Evolutionary conservation across 2,797 vertebrate genomes (phyloP).

Genomic region (Taenioides sp.): DNA sequence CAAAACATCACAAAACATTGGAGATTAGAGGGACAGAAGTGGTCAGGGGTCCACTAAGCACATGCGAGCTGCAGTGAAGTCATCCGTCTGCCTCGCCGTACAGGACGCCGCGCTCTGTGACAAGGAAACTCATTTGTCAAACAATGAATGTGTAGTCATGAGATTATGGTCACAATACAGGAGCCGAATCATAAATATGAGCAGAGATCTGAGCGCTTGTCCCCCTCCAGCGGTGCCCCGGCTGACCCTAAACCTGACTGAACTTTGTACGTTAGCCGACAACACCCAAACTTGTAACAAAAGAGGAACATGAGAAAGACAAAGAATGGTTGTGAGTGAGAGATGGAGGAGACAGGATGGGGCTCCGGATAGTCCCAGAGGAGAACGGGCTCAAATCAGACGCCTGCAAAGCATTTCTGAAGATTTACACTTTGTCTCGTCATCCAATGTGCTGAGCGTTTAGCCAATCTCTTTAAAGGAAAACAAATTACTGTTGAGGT

Average conservation of each 20-base stretch:
- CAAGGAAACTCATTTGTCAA: conserved; percentile 61
- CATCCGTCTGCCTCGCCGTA: conserved; percentile 30
- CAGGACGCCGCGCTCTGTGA: conserved; percentile 33
- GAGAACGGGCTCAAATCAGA: conserved; percentile 47
- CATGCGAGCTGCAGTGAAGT: conserved; percentile 45
- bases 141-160: conserved; percentile 48
- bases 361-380: conserved; percentile 48
- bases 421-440: conserved; percentile 69
- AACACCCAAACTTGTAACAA: conserved; percentile 44
- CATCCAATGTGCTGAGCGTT: conserved; percentile 64
- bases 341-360: conserved; percentile 19
- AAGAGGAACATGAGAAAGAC: conserved; percentile 38
- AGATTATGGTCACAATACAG: conserved; percentile 55
- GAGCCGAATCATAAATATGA: conserved; percentile 57
- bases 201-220: conserved; percentile 43
- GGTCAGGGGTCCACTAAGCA: conserved; percentile 31
- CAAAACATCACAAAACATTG: conserved; percentile 14
- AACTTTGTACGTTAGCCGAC: conserved; percentile 47
- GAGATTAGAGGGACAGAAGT: conserved; percentile 16
- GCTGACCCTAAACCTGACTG: conserved; percentile 49
- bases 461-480: conserved; percentile 68
- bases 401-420: conserved; percentile 53
- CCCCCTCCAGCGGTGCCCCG: conserved; percentile 27
- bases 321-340: conserved; percentile 33
- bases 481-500: conserved; percentile 75